Base-by-base conservation (phyloP, 1,140 invertebrate species). In the Drosophila fuyamai region DNA sequence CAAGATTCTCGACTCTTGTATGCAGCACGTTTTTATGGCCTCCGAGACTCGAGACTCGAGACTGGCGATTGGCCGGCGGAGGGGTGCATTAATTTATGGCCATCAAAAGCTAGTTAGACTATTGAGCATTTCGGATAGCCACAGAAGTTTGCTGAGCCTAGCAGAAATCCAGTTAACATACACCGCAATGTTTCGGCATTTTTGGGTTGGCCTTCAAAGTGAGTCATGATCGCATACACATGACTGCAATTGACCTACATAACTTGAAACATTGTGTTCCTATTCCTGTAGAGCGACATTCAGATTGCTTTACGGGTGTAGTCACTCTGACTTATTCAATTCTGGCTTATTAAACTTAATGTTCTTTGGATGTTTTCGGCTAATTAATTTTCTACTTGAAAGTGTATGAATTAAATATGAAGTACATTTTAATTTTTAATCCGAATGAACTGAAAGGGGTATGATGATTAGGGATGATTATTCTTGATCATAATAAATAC, bases 1-100 rank as follows among this genome's bases (percentile, higher is more conserved):
- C 65, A 57, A 50, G 51, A 71, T 48, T 70, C 65, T 71, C 36
- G 40, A 23, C 65, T 41, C 5, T 48, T 18, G 51, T 71, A 40
- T 57, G 67, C 53, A 57, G 65, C 67, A 71, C 67, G 67, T 71
- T 71, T 65, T 71, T 71, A 71, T 71, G 67, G 67, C 67, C 67
- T 41, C 65, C 14, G 63, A 68, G 44, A 55, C 50, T 38, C 27
- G 23, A 46, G 18, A 46, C 46, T 16, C 29, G 29, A 23, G 29
- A 35, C 27, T 32, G 23, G 23, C 32, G 23, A 29, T 47, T 13
- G 4, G 12, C 0, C 1, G 13, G 35, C 10, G 9, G 29, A 16
- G 43, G 56, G 67, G 18, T 41, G 67, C 43, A 36, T 71, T 70
- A 58, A 71, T 71, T 71, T 71, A 71, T 71, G 67, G 66, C 65